These are phyloP conservation scores for Allophyes oxyacanthae DNA, from an alignment of 2,888 invertebrate species.

Conservation along the genomic window DNA sequence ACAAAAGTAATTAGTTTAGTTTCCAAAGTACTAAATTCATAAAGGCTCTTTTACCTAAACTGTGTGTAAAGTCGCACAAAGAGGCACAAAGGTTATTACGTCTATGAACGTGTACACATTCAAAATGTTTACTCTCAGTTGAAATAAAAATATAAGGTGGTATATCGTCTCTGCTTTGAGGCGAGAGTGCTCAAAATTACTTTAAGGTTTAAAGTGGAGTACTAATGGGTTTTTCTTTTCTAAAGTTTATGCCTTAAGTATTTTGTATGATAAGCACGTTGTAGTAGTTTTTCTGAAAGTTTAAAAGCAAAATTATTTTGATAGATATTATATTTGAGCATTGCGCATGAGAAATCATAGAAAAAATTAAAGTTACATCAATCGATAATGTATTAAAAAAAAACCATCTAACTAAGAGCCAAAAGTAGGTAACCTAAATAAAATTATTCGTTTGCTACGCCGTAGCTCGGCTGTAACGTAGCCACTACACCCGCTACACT, in stretches of 20 bases:
- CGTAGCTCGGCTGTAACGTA: too few relatives aligned
- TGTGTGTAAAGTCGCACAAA: slow-evolving; percentile 18
- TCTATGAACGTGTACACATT: slow-evolving; percentile 9
- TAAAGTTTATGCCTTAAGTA: background rate
- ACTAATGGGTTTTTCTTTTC: slow-evolving; percentile 30
- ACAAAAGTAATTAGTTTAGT: slow-evolving; percentile 19
- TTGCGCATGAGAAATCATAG: too few relatives aligned
- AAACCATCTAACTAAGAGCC: too few relatives aligned
- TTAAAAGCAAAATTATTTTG: too few relatives aligned
- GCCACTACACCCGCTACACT: too few relatives aligned
- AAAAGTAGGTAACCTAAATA: too few relatives aligned
- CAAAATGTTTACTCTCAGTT: slow-evolving; percentile 2
- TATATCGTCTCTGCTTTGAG: slow-evolving; percentile 16
- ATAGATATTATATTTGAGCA: too few relatives aligned
- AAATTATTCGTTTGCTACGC: too few relatives aligned
- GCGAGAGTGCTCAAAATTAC: slow-evolving; percentile 16
- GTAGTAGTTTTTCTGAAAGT: background rate
- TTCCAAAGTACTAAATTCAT: slow-evolving; percentile 22
- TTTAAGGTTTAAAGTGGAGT: slow-evolving; percentile 19
- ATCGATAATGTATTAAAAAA: too few relatives aligned
- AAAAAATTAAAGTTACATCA: too few relatives aligned
- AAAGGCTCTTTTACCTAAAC: slow-evolving; percentile 18
- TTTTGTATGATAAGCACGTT: background rate
- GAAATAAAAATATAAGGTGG: slow-evolving; percentile 7
- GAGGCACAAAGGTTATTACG: slow-evolving; percentile 23